phyloP scores from a whole-genome alignment of 2,113 vertebrate species.

The Psettodes erumei region DNA sequence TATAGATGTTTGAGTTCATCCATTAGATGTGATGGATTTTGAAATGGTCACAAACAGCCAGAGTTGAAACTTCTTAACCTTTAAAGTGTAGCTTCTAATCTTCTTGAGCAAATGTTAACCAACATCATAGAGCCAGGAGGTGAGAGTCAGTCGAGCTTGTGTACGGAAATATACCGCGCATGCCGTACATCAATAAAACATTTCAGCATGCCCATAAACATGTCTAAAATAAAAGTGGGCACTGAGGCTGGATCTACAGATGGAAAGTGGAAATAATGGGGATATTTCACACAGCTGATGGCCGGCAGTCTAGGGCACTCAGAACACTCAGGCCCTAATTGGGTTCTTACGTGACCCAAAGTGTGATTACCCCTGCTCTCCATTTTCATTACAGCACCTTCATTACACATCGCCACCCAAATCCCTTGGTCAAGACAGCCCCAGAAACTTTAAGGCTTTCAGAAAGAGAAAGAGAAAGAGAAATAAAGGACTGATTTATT shows the following conservation, averaged over 20 bases:
- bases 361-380: constrained; percentile 62
- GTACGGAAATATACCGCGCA: constrained; percentile 1
- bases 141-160: neutral
- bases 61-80: too few species aligned
- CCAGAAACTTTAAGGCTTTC: constrained; percentile 27
- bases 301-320: constrained; percentile 28
- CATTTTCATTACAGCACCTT: constrained; percentile 66
- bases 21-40: too few species aligned
- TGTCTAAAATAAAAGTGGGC: neutral
- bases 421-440: constrained; percentile 16
- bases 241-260: neutral
- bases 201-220: constrained; percentile 1
- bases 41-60: too few species aligned
- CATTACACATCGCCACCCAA: constrained; percentile 31
- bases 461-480: constrained; percentile 31
- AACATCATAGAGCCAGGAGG: neutral
- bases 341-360: constrained; percentile 58
- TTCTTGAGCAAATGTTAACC: neutral
- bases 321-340: constrained; percentile 49
- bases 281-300: constrained; percentile 30
- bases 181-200: constrained; percentile 8
- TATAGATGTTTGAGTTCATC: too few species aligned
- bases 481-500: constrained; percentile 61
- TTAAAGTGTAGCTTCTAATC: too few species aligned
- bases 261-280: constrained; percentile 13